Evolutionary conservation across 2,888 invertebrate genomes (phyloP), one percentile per base, ranked within the genome.

Genomic region (Spicauda simplicius): DNA sequence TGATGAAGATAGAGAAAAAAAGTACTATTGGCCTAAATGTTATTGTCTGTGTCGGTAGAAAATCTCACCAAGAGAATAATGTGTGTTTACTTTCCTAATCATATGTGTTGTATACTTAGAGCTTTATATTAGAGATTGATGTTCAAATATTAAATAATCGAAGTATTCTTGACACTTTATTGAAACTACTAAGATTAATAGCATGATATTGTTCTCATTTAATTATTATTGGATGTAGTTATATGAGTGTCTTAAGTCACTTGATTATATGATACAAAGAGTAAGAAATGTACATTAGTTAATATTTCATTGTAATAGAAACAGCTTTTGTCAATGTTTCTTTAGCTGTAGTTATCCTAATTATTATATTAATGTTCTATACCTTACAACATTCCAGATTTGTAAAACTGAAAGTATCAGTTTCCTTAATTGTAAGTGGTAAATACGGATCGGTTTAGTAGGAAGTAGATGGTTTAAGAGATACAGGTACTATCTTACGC

Each of bases 401-500:
- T 41, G 41, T 41, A 41, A 41, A 41, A 3, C 41, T 25, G 25
- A 25, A 4, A 12, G 14, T 41, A 14, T 41, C 41, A 12, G 14
- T 41, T 41, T 41, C 41, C 12, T 41, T 14, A 11, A 41, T 14
- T 41, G 10, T 12, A 41, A 41, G 7, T 41, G 10, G 3, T 41
- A 12, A 41, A 14, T 14, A 5, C 3, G 14, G 2, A 14, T 41
- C 1, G 12, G 14, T 14, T 14, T 41, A 14, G 41, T 41, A 14
- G 41, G 41, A 33, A 14, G 14, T 41, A 11, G 41, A 41, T 14
- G 41, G 3, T 41, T 14, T 41, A 41, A 41, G 14, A 14, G 41
- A 41, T 41, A 41, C 41, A 45, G 45, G 45, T 45, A 45, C 45
- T 45, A 45, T 45, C 6, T 45, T n/a, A n/a, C 45, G n/a, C 45